Conservation (phyloP, 2,113 vertebrate species). For the Stigmatopora argus region DNA sequence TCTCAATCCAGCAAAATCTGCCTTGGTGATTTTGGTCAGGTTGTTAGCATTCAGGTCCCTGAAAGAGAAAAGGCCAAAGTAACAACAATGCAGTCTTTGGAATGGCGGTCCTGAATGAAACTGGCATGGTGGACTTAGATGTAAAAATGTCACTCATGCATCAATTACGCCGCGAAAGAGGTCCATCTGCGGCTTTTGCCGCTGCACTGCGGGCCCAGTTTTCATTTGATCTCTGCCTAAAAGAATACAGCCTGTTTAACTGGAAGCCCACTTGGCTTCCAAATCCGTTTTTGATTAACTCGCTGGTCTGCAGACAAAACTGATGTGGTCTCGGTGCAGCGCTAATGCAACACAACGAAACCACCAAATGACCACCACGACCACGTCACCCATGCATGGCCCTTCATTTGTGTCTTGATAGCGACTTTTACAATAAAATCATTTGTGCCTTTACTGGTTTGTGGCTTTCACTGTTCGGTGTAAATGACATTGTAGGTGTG, state of each 20-base stretch:
- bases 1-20: conserved; percentile 89
- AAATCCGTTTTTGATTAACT: conserved; percentile 71
- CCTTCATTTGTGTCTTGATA: not conserved
- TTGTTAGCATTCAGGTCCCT: conserved; percentile 99
- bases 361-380: conserved; percentile 34
- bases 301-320: conserved; percentile 56
- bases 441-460: not conserved
- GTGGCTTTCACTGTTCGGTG: not conserved
- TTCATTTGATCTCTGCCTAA: conserved; percentile 36
- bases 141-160: conserved; percentile 19
- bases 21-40: conserved; percentile 94
- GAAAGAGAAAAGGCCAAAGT: conserved; percentile 21
- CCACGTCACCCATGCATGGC: conserved; percentile 35
- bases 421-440: not conserved
- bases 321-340: conserved; percentile 52
- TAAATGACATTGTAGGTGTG: not conserved
- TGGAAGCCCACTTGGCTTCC: conserved; percentile 51
- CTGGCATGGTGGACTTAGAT: conserved; percentile 4
- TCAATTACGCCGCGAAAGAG: not conserved
- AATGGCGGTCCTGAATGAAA: conserved; percentile 8
- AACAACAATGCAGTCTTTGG: not conserved
- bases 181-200: conserved; percentile 13
- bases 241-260: conserved; percentile 39
- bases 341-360: conserved; percentile 58
- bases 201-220: conserved; percentile 13